Conservation (phyloP, 2,888 invertebrate species). For the Rhaphigaster nebulosa region DNA sequence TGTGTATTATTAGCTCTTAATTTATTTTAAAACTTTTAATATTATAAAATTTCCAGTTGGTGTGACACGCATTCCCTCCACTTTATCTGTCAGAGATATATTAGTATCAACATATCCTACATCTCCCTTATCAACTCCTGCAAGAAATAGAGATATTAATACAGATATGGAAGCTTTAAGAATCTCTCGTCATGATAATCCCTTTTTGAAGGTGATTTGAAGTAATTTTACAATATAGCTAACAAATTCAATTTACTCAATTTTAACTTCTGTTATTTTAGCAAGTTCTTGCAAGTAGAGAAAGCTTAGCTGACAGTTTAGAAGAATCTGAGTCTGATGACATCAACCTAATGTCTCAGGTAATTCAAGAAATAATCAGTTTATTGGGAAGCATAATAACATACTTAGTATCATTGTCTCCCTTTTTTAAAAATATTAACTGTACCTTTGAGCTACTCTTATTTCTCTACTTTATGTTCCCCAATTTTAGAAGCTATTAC, state of each 20-base stretch:
- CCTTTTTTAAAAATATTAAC: neutral
- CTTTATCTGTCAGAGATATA: conserved; percentile 70
- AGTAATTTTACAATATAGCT: neutral
- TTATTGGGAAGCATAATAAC: neutral
- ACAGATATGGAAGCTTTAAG: conserved; percentile 88
- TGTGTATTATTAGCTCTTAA: neutral
- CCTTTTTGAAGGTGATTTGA: conserved; percentile 79
- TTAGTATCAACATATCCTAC: conserved; percentile 68
- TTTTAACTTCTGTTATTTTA: conserved; percentile 68
- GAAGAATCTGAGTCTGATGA: conserved; percentile 84
- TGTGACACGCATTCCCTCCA: conserved; percentile 70
- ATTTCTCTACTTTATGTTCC: neutral
- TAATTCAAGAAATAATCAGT: conserved; percentile 67
- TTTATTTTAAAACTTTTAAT: neutral
- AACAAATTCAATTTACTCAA: neutral
- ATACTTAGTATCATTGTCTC: neutral
- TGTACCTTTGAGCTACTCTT: neutral
- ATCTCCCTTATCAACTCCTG: conserved; percentile 78
- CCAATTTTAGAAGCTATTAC: neutral
- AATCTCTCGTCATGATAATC: conserved; percentile 86
- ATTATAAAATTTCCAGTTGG: conserved; percentile 53
- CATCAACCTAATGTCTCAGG: conserved; percentile 84
- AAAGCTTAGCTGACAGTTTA: conserved; percentile 81
- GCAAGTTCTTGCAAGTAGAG: conserved; percentile 85
- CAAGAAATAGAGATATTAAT: conserved; percentile 82